Evolutionary conservation across 2,888 invertebrate genomes (phyloP).

Genomic region (Netelia fuscicornis): DNA sequence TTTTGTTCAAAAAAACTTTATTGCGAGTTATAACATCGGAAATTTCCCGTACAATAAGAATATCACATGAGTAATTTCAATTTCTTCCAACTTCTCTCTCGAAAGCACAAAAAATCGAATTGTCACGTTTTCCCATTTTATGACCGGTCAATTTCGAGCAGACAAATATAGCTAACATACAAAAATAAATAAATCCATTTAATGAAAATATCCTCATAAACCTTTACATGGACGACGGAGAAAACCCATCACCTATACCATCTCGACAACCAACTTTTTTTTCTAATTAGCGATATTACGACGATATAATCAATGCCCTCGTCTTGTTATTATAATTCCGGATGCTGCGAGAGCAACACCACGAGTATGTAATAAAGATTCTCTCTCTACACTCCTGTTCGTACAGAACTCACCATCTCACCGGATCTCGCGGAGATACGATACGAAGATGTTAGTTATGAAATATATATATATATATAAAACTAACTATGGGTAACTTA

Average conservation of each 20-base stretch:
- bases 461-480: slow-evolving; percentile 25
- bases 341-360: slow-evolving; percentile 38
- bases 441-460: slow-evolving; percentile 46
- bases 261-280: background rate
- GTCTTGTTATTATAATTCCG: slow-evolving; percentile 39
- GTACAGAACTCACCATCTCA: slow-evolving; percentile 2
- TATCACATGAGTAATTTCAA: no score
- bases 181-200: no score
- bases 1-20: no score
- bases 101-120: no score
- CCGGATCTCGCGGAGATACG: slow-evolving; percentile 62
- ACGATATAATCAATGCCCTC: slow-evolving; percentile 22
- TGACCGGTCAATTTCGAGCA: no score
- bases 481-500: slow-evolving; percentile 50
- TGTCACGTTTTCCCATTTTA: no score
- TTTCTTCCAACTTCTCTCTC: no score
- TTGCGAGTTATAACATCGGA: no score
- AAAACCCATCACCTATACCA: background rate
- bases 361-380: slow-evolving; percentile 53
- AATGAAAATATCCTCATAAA: no score
- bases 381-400: slow-evolving; percentile 9
- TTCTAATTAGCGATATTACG: slow-evolving; percentile 37
- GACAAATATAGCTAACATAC: no score
- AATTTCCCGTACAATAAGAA: no score
- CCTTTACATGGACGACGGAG: background rate